phyloP scores from a whole-genome alignment of 30 jellyfish, hydroid and myxozoan species.

The Pelagia noctiluca region DNA sequence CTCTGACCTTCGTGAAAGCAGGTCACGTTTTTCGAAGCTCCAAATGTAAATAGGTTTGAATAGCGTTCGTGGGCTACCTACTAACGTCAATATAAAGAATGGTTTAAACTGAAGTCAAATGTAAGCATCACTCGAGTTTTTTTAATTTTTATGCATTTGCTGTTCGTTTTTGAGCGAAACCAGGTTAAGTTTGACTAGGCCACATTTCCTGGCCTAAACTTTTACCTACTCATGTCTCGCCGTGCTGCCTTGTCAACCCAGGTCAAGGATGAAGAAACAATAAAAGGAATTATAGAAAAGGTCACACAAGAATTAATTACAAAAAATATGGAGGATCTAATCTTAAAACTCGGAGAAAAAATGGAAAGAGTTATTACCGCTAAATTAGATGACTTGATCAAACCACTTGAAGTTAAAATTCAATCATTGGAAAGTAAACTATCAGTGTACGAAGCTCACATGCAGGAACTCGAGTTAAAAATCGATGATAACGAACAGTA shows the following conservation, averaged over 20 bases:
- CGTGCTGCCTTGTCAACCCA: neutral
- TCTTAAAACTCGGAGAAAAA: neutral
- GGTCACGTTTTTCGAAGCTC: conserved; percentile 1
- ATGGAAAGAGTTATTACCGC: conserved; percentile 5
- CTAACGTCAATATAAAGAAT: neutral
- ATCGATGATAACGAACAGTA: conserved; percentile 53
- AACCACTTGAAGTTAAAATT: conserved; percentile 32
- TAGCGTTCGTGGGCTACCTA: neutral
- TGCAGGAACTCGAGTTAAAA: conserved; percentile 42
- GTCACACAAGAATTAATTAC: neutral
- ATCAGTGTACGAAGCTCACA: conserved; percentile 49
- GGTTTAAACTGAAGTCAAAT: neutral
- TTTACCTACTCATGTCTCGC: neutral
- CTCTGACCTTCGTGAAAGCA: too few species aligned
- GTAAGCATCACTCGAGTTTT: neutral
- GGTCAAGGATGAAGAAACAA: neutral
- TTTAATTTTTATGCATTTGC: neutral
- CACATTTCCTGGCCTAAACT: neutral
- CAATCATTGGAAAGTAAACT: conserved; percentile 34
- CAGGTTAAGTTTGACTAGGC: neutral
- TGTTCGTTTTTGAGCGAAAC: neutral
- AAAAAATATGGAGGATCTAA: neutral
- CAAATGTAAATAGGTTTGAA: neutral
- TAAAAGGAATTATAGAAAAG: neutral
- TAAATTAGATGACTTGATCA: neutral